These are phyloP conservation scores for Rhinoraja longicauda DNA, from an alignment of 2,797 vertebrate species.

Conservation along the genomic window DNA sequence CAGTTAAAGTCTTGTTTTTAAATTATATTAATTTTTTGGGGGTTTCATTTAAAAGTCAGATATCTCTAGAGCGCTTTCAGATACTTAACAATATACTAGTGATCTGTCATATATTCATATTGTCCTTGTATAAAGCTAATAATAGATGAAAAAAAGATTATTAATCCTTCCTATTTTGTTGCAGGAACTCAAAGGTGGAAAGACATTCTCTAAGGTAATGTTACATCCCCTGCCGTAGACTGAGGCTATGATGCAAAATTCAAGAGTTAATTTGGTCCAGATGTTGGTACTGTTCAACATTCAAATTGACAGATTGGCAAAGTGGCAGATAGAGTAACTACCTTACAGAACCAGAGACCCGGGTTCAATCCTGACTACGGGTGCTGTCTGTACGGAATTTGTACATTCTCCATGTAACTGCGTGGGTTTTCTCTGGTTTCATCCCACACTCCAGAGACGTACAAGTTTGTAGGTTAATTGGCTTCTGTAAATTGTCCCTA, in stretches of 20 bases:
- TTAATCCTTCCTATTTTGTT: slow-evolving; percentile 59
- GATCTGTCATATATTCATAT: neutral
- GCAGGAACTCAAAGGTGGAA: slow-evolving; percentile 96
- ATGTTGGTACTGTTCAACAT: too few relatives aligned
- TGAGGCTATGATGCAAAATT: neutral
- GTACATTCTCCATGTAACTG: too few relatives aligned
- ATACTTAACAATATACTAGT: neutral
- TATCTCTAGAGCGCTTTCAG: neutral
- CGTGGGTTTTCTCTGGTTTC: too few relatives aligned
- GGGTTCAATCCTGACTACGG: too few relatives aligned
- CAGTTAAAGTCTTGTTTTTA: neutral
- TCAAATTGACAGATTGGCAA: neutral
- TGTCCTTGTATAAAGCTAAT: neutral
- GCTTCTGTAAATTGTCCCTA: too few relatives aligned
- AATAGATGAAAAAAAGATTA: neutral
- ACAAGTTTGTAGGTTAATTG: too few relatives aligned
- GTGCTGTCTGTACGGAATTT: too few relatives aligned
- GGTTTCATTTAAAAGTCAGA: neutral
- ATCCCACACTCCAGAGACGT: too few relatives aligned
- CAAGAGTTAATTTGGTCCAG: neutral
- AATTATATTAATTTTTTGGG: neutral
- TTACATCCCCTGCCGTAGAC: neutral
- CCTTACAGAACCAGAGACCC: too few relatives aligned
- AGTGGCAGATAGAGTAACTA: too few relatives aligned
- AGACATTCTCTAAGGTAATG: slow-evolving; percentile 90